A percentile compares a stretch with the other conserved stretches of the same genome.
These are phyloP conservation scores for Diplazon laetatorius DNA, from an alignment of 2,888 invertebrate species.

Conservation along the genomic window DNA sequence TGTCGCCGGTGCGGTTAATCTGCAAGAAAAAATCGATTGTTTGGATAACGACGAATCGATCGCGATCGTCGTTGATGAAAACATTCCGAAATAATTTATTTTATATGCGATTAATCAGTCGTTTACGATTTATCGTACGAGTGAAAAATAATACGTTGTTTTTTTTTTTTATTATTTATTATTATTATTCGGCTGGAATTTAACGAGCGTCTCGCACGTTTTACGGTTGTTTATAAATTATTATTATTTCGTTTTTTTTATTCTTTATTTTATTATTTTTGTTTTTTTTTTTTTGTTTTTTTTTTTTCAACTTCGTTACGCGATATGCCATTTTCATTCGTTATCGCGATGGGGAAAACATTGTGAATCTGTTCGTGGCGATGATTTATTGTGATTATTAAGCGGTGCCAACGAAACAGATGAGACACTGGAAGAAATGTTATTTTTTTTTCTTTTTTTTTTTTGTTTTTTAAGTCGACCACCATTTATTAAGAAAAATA, in stretches of 20 bases:
- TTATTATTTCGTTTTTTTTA: constrained; percentile 2
- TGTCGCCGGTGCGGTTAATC: constrained; percentile 66
- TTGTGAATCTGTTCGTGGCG: constrained; percentile 32
- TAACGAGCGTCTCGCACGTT: background rate
- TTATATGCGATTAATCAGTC: background rate
- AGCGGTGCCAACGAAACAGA: constrained; percentile 42
- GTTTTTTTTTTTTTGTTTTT: constrained; percentile 1
- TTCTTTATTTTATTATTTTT: background rate
- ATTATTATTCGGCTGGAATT: too few relatives aligned
- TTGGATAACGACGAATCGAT: constrained; percentile 54
- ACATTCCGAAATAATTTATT: constrained; percentile 62
- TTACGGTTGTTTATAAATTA: background rate
- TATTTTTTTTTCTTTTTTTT: constrained; percentile 3
- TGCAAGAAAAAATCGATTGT: constrained; percentile 49
- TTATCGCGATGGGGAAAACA: constrained; percentile 44
- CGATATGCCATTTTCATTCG: constrained; percentile 26
- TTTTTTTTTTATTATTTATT: background rate
- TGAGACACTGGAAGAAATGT: background rate
- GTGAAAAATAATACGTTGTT: background rate
- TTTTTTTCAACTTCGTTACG: background rate
- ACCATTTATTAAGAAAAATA: background rate
- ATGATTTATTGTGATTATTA: constrained; percentile 29
- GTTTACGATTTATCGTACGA: background rate
- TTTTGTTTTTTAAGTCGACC: background rate
- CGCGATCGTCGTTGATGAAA: constrained; percentile 39